Percentiles rank a stretch among this genome's conserved stretches.
phyloP scores from a whole-genome alignment of 2,113 vertebrate genomes.

The Rutilus rutilus region DNA sequence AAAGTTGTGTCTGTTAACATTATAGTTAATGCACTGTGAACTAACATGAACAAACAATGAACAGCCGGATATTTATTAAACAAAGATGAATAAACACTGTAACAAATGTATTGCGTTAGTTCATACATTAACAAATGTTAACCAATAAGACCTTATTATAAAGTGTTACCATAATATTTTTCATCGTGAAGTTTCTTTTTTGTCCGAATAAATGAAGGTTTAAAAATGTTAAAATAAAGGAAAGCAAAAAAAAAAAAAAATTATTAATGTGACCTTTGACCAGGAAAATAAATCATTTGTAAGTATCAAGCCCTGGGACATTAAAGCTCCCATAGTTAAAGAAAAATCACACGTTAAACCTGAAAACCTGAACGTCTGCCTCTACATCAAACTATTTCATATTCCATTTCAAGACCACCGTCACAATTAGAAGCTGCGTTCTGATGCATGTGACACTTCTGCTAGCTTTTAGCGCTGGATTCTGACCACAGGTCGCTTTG shows the following conservation, averaged over 20 bases:
- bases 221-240: background rate
- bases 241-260: background rate
- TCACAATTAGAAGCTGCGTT: conserved; percentile 10
- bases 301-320: background rate
- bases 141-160: too few species aligned
- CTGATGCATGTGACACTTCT: conserved; percentile 3
- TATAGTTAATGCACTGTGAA: too few species aligned
- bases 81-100: too few species aligned
- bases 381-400: background rate
- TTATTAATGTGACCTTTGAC: background rate
- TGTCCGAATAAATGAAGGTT: background rate
- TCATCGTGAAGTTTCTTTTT: background rate
- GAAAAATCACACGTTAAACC: too few species aligned
- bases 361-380: background rate
- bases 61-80: too few species aligned
- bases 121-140: too few species aligned
- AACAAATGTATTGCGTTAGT: too few species aligned
- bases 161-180: background rate
- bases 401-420: background rate
- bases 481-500: conserved; percentile 6
- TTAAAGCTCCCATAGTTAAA: background rate
- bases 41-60: too few species aligned
- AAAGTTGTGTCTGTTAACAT: too few species aligned
- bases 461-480: background rate
- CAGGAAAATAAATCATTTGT: background rate